Evolutionary conservation across 1,140 invertebrate species (phyloP).

Genomic region (Drosophila sturtevanti): DNA sequence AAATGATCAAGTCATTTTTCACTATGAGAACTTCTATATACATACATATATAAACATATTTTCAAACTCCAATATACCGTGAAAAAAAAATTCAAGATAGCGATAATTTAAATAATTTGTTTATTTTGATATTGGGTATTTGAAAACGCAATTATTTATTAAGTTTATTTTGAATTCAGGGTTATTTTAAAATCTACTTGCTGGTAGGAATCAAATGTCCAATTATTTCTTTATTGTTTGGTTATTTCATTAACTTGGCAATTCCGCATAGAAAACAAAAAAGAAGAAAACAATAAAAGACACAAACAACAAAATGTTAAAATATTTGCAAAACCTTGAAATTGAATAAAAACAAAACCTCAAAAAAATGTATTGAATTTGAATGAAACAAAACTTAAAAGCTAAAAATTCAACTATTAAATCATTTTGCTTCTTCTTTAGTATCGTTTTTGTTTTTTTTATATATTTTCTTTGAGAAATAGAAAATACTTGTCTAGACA

Average conservation of each 20-base stretch:
- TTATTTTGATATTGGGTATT: no score
- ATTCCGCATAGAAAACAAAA: constrained; percentile 37
- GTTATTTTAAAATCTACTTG: constrained; percentile 57
- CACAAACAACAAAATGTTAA: constrained; percentile 22
- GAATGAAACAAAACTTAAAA: neutral
- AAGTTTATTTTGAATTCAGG: constrained; percentile 56
- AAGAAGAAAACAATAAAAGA: constrained; percentile 24
- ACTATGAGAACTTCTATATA: no score
- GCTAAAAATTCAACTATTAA: neutral
- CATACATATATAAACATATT: no score
- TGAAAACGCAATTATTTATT: neutral
- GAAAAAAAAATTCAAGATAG: no score
- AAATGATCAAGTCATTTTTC: no score
- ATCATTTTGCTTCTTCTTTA: constrained; percentile 7
- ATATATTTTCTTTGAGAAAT: constrained; percentile 9
- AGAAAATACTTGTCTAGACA: constrained; percentile 54
- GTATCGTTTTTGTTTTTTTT: constrained; percentile 7
- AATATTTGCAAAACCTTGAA: constrained; percentile 46
- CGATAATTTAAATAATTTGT: no score
- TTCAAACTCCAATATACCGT: no score
- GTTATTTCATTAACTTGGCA: constrained; percentile 18
- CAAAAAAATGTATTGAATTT: constrained; percentile 46
- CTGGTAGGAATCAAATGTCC: constrained; percentile 39
- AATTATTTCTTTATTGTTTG: constrained; percentile 34
- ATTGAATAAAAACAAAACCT: constrained; percentile 47